Evolutionary conservation across 2,888 invertebrate genomes (phyloP).

Genomic region (Leistus spinibarbis): DNA sequence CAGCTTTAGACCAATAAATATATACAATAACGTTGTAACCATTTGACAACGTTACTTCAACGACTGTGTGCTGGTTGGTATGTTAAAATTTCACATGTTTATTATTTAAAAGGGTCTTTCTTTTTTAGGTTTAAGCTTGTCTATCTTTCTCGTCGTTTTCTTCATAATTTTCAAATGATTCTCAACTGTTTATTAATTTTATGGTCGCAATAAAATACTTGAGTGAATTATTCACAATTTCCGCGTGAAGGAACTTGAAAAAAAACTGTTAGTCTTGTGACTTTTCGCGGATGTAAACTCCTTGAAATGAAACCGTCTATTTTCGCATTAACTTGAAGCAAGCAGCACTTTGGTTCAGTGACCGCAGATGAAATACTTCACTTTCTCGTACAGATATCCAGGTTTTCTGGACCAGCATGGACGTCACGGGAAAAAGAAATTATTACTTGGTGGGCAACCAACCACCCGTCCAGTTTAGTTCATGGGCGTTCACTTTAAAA

Average conservation of each 20-base stretch:
- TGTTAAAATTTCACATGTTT: neutral
- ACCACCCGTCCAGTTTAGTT: constrained; percentile 8
- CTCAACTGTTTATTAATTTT: too few species aligned
- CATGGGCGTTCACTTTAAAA: constrained; percentile 1
- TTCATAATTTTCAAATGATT: too few species aligned
- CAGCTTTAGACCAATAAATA: too few species aligned
- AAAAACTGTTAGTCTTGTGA: neutral
- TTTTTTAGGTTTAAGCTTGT: neutral
- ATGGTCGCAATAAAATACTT: neutral
- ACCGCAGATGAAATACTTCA: constrained; percentile 21
- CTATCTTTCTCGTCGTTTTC: neutral
- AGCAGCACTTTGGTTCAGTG: constrained; percentile 3
- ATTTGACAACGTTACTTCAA: too few species aligned
- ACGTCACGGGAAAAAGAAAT: constrained; percentile 30
- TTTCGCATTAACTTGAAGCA: neutral
- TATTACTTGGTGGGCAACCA: constrained; percentile 21
- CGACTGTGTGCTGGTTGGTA: too few species aligned
- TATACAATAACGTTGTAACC: too few species aligned
- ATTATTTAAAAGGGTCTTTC: neutral
- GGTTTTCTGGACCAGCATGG: constrained; percentile 12
- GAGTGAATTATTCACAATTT: neutral
- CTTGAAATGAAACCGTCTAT: neutral
- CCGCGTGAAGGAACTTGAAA: neutral
- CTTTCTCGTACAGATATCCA: neutral
- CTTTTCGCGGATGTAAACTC: neutral